A percentile compares a stretch with the other conserved stretches of the same genome.
These are phyloP conservation scores for Macrophya alboannulata DNA, from an alignment of 2,888 invertebrate genomes.

Conservation along the genomic window DNA sequence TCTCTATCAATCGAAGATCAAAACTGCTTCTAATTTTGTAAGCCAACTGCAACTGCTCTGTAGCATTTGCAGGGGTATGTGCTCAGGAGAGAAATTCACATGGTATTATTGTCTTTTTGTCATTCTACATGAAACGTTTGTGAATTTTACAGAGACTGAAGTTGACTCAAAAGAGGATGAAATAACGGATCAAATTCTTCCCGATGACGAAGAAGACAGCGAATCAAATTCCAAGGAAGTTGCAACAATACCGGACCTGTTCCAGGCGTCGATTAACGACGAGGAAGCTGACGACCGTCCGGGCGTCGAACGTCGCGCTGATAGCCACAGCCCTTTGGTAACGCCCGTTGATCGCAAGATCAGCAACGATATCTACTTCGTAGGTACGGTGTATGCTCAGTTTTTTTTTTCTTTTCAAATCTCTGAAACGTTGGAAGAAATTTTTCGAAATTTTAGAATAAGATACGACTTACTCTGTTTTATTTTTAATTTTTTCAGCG, in stretches of 20 bases:
- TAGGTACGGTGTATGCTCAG: conserved; percentile 71
- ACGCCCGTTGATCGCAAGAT: conserved; percentile 70
- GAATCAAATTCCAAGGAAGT: neutral
- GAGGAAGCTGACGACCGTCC: conserved; percentile 59
- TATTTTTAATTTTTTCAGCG: conserved; percentile 77
- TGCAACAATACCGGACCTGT: neutral
- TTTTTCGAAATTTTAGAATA: too few species aligned
- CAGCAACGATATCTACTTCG: conserved; percentile 77
- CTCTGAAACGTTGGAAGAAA: neutral
- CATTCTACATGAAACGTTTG: neutral
- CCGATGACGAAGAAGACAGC: neutral
- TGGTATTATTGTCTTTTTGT: neutral
- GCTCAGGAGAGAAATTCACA: neutral
- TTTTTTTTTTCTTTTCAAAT: neutral
- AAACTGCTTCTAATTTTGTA: too few species aligned
- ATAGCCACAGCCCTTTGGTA: conserved; percentile 67
- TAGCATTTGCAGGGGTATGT: too few species aligned
- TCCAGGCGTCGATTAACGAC: neutral
- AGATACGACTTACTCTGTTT: neutral
- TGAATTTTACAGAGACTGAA: neutral
- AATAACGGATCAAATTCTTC: neutral
- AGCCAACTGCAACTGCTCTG: too few species aligned
- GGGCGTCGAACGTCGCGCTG: conserved; percentile 68
- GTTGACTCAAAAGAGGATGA: neutral
- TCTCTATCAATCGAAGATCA: too few species aligned